Conservation (phyloP, 1,140 invertebrate genomes). For the Neodiprion fabricii region DNA sequence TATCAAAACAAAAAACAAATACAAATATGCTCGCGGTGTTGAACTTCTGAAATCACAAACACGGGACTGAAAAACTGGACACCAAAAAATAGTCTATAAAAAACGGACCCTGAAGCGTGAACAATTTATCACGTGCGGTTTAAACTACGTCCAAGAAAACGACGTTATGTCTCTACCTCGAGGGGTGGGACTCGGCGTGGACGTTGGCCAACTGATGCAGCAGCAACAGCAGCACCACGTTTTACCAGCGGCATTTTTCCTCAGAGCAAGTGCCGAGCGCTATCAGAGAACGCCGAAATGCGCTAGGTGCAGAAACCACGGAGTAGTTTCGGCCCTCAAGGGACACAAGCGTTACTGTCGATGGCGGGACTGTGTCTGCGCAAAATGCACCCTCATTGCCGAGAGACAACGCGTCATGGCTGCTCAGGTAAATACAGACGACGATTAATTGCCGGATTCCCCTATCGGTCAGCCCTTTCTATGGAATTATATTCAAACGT, state of each 20-base stretch:
- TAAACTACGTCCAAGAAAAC: no score
- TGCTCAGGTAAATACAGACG: slow-evolving; percentile 73
- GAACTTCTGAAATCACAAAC: no score
- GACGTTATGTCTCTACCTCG: slow-evolving; percentile 75
- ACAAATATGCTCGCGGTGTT: no score
- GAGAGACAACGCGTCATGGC: slow-evolving; percentile 99
- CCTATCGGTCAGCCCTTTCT: neutral
- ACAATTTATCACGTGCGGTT: no score
- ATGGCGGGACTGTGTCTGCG: slow-evolving; percentile 95
- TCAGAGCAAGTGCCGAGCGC: slow-evolving; percentile 85
- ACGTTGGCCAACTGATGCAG: slow-evolving; percentile 80
- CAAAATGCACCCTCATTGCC: slow-evolving; percentile 98
- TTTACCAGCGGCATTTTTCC: slow-evolving; percentile 81
- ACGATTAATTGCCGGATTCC: neutral
- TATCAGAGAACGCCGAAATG: slow-evolving; percentile 99
- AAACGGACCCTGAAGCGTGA: no score
- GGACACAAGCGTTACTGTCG: slow-evolving; percentile 97
- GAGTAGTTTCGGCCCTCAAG: slow-evolving; percentile 96
- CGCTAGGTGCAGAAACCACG: slow-evolving; percentile 97
- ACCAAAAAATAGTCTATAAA: no score
- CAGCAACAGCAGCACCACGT: slow-evolving; percentile 78
- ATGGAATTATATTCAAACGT: neutral
- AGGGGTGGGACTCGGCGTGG: slow-evolving; percentile 70
- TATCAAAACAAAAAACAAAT: no score
- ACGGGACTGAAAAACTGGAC: no score